phyloP scores from a whole-genome alignment of 2,888 invertebrate genomes.

The Podotricha telesiphe region DNA sequence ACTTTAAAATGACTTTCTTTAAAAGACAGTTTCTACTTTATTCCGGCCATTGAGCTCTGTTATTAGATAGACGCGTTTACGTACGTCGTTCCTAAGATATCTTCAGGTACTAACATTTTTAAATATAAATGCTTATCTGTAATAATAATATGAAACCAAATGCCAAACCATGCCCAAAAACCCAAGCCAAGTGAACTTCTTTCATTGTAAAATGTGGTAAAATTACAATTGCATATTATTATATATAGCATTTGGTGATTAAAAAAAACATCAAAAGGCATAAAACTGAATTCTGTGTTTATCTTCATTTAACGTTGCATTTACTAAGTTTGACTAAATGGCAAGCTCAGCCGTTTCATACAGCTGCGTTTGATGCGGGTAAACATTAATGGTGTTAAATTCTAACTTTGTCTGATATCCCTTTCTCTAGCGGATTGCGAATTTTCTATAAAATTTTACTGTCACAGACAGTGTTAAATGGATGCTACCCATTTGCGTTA shows the following conservation, averaged over 20 bases:
- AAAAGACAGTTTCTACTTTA: slow-evolving; percentile 45
- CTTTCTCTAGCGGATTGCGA: background rate
- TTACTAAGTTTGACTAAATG: slow-evolving; percentile 21
- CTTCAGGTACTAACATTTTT: slow-evolving; percentile 37
- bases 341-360: slow-evolving; percentile 18
- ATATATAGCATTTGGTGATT: background rate
- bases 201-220: background rate
- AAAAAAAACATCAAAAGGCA: background rate
- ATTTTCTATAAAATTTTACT: slow-evolving; percentile 22
- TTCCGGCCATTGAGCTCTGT: slow-evolving; percentile 43
- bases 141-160: too few relatives aligned
- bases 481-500: background rate
- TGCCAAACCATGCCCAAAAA: too few relatives aligned
- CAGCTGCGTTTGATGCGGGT: slow-evolving; percentile 23
- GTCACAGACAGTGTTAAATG: slow-evolving; percentile 21
- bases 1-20: slow-evolving; percentile 45
- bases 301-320: slow-evolving; percentile 12
- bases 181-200: background rate
- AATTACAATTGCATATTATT: background rate
- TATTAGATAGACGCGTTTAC: slow-evolving; percentile 45
- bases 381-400: slow-evolving; percentile 13
- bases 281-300: slow-evolving; percentile 2
- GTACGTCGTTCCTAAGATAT: slow-evolving; percentile 42
- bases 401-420: slow-evolving; percentile 11
- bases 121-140: too few relatives aligned